These are phyloP conservation scores for Elanoides forficatus DNA, from an alignment of 2,113 vertebrate species.

Conservation along the genomic window DNA sequence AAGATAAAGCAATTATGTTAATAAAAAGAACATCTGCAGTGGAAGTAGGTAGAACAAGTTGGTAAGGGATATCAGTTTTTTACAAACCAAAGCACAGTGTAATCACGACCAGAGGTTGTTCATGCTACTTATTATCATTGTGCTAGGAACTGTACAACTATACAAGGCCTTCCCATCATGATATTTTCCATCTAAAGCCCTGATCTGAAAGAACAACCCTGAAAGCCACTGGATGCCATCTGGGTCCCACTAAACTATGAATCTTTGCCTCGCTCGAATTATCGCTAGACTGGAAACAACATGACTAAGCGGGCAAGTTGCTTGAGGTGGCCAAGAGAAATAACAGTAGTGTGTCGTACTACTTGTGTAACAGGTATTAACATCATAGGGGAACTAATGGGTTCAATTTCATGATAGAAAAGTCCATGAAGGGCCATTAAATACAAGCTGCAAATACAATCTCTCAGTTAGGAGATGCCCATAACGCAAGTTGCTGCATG, in stretches of 20 bases:
- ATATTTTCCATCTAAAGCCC: background rate
- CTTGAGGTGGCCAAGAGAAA: background rate
- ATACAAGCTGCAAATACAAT: background rate
- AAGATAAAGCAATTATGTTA: constrained; percentile 47
- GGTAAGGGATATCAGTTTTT: background rate
- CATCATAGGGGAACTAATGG: background rate
- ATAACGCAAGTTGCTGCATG: background rate
- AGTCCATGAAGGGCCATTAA: background rate
- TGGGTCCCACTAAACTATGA: background rate
- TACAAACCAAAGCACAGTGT: background rate
- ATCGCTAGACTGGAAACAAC: background rate
- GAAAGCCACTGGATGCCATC: background rate
- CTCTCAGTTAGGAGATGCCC: background rate
- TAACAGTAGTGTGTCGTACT: accelerated
- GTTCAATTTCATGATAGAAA: background rate
- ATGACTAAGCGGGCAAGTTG: background rate
- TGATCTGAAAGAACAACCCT: background rate
- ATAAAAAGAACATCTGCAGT: background rate
- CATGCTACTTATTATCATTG: background rate
- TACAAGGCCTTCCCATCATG: background rate
- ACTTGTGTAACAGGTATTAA: background rate
- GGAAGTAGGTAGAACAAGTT: background rate
- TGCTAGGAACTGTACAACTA: background rate
- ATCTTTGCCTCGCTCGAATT: background rate
- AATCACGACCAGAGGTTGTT: background rate